Evolutionary conservation across 1,140 invertebrate genomes (phyloP), one percentile per base, ranked within the genome.

Genomic region (Phthorimaea operculella): DNA sequence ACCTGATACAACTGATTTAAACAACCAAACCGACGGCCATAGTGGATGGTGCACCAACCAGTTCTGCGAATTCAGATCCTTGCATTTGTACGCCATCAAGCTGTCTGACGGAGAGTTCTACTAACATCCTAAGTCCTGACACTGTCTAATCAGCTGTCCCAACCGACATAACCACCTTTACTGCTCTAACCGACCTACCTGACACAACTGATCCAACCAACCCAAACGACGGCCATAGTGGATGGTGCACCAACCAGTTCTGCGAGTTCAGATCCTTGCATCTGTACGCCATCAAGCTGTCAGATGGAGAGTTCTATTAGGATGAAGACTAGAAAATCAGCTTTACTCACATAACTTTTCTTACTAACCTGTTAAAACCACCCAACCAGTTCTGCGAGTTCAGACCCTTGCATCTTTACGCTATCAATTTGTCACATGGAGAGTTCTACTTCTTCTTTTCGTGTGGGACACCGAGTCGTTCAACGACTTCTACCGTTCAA

Each of bases 371-470:
- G n/a, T n/a, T n/a, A n/a, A n/a, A n/a, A n/a, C n/a, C 68, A 77
- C n/a, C 76, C 62, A 74, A 83, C 65, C 78, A 82, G 67, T 81
- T 62, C 75, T 83, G 81, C 62, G 79, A 83, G 59, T 75, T 79
- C 61, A 64, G 81, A 4, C 62, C 79, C 3, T 66, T 83, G 4
- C 72, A 84, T 36, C 58, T 84, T 16, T 84, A 84, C 66, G 81
- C 81, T 6, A 68, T 74, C 51, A 76, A 79, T 28, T 71, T 84
- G 0, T 76, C 72, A 8, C 79, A 84, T 52, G 76, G 79, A 10
- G 81, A 84, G 53, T n/a, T n/a, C n/a, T n/a, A n/a, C n/a, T n/a
- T n/a, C n/a, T n/a, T n/a, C n/a, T n/a, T n/a, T n/a, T n/a, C n/a
- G n/a, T n/a, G n/a, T n/a, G n/a, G n/a, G n/a, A n/a, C n/a, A n/a